phyloP scores from a whole-genome alignment of 1,140 invertebrate species.

The Drosophila chauvacae region DNA sequence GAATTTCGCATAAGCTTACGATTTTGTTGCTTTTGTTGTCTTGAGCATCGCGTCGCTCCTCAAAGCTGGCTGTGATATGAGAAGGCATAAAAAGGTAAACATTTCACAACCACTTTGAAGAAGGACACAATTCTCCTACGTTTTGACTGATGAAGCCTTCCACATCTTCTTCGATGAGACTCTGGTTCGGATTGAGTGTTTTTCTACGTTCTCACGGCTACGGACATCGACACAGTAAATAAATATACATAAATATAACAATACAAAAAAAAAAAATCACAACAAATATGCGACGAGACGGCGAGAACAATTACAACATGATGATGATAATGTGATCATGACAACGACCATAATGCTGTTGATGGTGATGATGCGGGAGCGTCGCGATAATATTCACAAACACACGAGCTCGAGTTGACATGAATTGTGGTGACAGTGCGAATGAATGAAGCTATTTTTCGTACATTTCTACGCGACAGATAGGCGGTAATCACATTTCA shows the following conservation, averaged over 20 bases:
- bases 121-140: slow-evolving; percentile 79
- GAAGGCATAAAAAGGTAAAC: slow-evolving; percentile 86
- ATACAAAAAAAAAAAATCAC: slow-evolving; percentile 29
- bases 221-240: slow-evolving; percentile 42
- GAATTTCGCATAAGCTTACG: slow-evolving; percentile 3
- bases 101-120: slow-evolving; percentile 93
- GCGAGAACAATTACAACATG: slow-evolving; percentile 36
- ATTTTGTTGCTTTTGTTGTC: slow-evolving; percentile 33
- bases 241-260: slow-evolving; percentile 43
- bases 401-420: slow-evolving; percentile 14
- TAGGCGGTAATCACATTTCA: slow-evolving; percentile 4
- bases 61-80: slow-evolving; percentile 96
- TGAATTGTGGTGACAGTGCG: slow-evolving; percentile 34
- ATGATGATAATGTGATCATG: slow-evolving; percentile 54
- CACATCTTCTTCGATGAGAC: slow-evolving; percentile 16
- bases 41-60: slow-evolving; percentile 88
- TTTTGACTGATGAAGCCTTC: background rate
- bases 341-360: slow-evolving; percentile 17
- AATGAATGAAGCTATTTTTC: slow-evolving; percentile 41
- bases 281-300: slow-evolving; percentile 37
- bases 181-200: slow-evolving; percentile 15
- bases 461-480: slow-evolving; percentile 36
- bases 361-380: slow-evolving; percentile 13
- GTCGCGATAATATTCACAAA: slow-evolving; percentile 29
- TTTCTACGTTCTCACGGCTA: slow-evolving; percentile 59